Conservation (phyloP, 2,888 invertebrate genomes). For the Atrina japonica region DNA sequence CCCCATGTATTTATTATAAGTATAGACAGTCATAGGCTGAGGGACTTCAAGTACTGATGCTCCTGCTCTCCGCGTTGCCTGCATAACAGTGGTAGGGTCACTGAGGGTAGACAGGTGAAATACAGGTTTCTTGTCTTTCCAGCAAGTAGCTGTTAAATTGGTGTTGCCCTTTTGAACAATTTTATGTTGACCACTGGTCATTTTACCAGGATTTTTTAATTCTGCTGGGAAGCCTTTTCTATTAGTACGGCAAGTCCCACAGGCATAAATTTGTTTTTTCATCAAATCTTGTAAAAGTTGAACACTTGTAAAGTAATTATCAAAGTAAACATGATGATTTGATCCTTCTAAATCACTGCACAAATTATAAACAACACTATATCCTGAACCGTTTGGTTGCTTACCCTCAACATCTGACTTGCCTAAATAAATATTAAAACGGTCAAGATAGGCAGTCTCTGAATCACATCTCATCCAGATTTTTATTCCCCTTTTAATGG, state of each 20-base stretch:
- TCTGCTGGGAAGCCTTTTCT: constrained; percentile 18
- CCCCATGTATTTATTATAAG: constrained; percentile 50
- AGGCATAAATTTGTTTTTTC: constrained; percentile 5
- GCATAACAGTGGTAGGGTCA: constrained; percentile 22
- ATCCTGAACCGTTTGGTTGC: no score
- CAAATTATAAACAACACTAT: no score
- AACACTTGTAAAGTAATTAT: constrained; percentile 17
- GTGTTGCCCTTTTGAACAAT: constrained; percentile 10
- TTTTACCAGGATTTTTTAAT: not conserved
- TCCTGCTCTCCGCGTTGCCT: constrained; percentile 30
- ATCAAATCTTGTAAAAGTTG: not conserved
- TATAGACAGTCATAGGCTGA: constrained; percentile 37
- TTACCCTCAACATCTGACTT: no score
- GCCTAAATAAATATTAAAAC: no score
- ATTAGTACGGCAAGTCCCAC: constrained; percentile 18
- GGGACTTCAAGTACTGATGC: constrained; percentile 13
- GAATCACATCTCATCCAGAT: no score
- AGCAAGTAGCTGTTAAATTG: constrained; percentile 28
- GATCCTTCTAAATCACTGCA: no score
- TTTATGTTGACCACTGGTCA: constrained; percentile 5
- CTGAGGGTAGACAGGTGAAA: constrained; percentile 41
- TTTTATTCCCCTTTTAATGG: no score
- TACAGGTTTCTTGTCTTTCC: constrained; percentile 41
- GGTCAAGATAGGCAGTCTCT: no score
- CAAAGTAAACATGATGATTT: constrained; percentile 7